Evolutionary conservation across 2,113 vertebrate species (phyloP), one percentile per base, ranked within the genome.

Genomic region (Butorides virescens): DNA sequence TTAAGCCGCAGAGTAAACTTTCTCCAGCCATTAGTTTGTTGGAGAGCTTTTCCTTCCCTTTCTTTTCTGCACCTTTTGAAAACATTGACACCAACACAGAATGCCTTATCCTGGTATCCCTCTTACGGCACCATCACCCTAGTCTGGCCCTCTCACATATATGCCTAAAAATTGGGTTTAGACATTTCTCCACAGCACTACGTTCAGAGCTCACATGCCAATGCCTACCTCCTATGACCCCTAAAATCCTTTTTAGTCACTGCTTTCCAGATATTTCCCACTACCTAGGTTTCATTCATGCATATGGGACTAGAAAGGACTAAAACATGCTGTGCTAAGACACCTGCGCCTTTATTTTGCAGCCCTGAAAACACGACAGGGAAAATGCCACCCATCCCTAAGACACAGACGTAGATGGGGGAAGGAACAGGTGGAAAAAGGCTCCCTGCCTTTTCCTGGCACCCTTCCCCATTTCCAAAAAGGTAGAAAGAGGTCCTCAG

Each of bases 391-490:
- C 36, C 36, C 23, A 76, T 61, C 7, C 17, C 39, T 46, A 21
- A n/a, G 23, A 63, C 13, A 63, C 32, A 42, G 19, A 50, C 50
- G 15, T 3, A 36, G 46, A 39, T 17, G 75, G 0, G 0, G 37
- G 61, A 87, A 85, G 27, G 21, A 84, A 71, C 42, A 93, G 65
- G 83, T 91, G 37, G 91, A 74, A 71, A 44, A 21, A 86, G 23
- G 42, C 42, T 95, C 74, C 90, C 77, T 93, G 74, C 58, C 46
- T 86, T 87, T 70, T 73, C 36, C 44, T 95, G 83, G 73, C 10
- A 19, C 15, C 32, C 17, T 53, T 72, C 18, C 19, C 15, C n/a
- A 17, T 46, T 81, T 73, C 42, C 37, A 78, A 15, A 86, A 77
- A 39, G 36, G 44, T 14, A 77, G 9, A 86, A 86, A 83, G 55